Evolutionary conservation across 2,888 invertebrate genomes (phyloP).

Genomic region (Stenichneumon culpator): DNA sequence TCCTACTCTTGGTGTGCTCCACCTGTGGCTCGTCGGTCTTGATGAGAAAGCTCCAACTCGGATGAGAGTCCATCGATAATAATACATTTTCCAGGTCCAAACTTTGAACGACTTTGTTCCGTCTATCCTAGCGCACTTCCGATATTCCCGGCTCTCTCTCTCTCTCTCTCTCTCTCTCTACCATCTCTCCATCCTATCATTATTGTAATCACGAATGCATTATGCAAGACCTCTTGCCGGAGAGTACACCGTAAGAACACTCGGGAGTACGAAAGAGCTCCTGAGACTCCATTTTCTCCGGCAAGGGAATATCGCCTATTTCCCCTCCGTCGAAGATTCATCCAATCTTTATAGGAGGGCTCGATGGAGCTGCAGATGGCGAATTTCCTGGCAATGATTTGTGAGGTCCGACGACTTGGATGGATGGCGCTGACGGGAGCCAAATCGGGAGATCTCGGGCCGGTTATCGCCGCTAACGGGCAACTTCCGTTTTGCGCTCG

Average conservation of each 20-base stretch:
- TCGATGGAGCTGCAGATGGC: neutral
- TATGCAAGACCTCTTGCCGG: neutral
- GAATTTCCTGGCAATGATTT: slow-evolving; percentile 13
- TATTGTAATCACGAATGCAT: slow-evolving; percentile 5
- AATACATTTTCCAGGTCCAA: neutral
- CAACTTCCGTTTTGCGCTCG: slow-evolving; percentile 11
- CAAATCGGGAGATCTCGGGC: slow-evolving; percentile 28
- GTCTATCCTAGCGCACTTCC: neutral
- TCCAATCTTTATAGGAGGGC: neutral
- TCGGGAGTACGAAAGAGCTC: neutral
- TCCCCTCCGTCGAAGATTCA: neutral
- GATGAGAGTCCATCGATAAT: slow-evolving; percentile 19
- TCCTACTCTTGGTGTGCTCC: slow-evolving; percentile 23
- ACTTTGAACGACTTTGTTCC: neutral
- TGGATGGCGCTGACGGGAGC: neutral
- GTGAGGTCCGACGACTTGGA: neutral
- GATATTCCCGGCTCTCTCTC: neutral
- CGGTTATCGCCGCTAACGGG: slow-evolving; percentile 20
- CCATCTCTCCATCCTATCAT: neutral
- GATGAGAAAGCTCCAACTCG: slow-evolving; percentile 1
- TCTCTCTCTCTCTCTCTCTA: neutral
- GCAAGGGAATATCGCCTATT: neutral
- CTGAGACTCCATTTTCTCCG: neutral
- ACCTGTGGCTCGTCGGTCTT: slow-evolving; percentile 45
- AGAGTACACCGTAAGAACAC: neutral